Percentiles rank a stretch among this genome's conserved stretches.
Evolutionary conservation across 2,113 vertebrate genomes (phyloP).

Genomic region (Hemicordylus capensis): DNA sequence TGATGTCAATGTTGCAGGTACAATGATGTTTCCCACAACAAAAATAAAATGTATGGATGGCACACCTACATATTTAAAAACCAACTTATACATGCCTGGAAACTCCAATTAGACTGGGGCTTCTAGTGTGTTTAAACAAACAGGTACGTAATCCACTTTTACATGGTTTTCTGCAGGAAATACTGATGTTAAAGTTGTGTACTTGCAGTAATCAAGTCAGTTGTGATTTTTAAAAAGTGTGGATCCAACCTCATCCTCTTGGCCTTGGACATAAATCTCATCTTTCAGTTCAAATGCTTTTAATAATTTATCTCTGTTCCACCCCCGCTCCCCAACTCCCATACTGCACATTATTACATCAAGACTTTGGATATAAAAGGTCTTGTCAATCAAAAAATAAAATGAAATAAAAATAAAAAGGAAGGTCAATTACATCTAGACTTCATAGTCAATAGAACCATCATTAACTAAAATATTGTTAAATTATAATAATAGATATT

Average conservation of each 20-base stretch:
- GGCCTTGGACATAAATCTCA: neutral
- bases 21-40: neutral
- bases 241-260: neutral
- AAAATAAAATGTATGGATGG: neutral
- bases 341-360: neutral
- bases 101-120: neutral
- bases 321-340: no score
- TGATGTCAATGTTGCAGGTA: neutral
- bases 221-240: neutral
- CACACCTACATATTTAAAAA: neutral
- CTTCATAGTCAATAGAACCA: neutral
- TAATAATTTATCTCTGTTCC: neutral
- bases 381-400: no score
- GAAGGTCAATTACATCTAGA: neutral
- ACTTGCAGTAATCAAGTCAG: neutral
- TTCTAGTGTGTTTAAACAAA: neutral
- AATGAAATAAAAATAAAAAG: no score
- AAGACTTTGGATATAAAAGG: no score
- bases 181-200: neutral
- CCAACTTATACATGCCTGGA: neutral
- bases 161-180: neutral
- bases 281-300: slow-evolving; percentile 22
- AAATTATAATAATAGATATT: neutral
- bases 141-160: neutral
- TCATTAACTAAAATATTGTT: slow-evolving; percentile 6